A percentile compares a stretch with the other conserved stretches of the same genome.
Evolutionary conservation across 2,113 vertebrate genomes (phyloP).

Genomic region (Galbula dea): DNA sequence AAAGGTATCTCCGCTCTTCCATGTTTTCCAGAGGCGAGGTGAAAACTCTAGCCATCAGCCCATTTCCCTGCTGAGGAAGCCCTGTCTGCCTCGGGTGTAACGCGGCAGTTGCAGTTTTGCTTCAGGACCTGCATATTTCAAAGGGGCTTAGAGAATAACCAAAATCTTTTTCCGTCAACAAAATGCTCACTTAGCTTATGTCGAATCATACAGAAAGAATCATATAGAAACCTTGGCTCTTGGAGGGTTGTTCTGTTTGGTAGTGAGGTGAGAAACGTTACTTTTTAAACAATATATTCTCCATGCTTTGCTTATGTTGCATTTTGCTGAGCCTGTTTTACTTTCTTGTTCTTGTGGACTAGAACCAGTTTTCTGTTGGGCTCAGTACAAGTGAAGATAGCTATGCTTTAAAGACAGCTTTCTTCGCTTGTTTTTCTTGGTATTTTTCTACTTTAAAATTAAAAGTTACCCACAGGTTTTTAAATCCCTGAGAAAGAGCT

Average conservation of each 20-base stretch:
- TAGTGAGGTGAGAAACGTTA: not conserved
- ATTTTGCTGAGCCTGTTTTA: not conserved
- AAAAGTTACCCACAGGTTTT: not conserved
- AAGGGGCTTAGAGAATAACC: not conserved
- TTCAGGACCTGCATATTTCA: accelerated
- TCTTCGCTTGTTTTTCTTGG: not conserved
- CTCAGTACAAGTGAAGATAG: accelerated
- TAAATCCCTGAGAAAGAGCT: not conserved
- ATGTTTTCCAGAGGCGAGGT: accelerated
- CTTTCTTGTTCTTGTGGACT: not conserved
- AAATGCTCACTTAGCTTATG: accelerated
- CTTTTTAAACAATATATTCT: accelerated
- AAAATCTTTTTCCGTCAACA: accelerated
- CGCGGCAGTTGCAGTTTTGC: accelerated
- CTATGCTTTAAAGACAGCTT: not conserved
- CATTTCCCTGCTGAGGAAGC: not conserved
- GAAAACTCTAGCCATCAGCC: accelerated
- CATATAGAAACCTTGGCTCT: accelerated
- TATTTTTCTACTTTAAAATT: not conserved
- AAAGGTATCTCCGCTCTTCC: accelerated
- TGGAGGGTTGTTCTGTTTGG: no score
- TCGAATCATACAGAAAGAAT: accelerated
- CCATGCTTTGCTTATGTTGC: accelerated
- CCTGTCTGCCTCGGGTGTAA: accelerated
- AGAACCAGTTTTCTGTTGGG: not conserved